Base-by-base conservation (phyloP, 2,113 vertebrate genomes). In the Peromyscus leucopus region DNA sequence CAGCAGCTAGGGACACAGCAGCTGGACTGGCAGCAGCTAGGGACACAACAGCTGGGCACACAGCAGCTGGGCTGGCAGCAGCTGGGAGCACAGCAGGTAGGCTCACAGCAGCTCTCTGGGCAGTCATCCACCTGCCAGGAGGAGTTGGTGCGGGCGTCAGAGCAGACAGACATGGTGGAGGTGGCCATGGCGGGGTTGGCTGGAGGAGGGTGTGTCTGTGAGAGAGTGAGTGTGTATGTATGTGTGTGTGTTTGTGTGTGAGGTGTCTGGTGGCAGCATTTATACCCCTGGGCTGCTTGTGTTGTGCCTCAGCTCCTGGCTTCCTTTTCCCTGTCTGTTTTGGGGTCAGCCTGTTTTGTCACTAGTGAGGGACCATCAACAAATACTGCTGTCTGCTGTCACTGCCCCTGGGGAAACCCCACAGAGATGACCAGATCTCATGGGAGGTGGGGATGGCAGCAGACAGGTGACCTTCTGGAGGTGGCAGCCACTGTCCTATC, bases 91-190 rank as follows among this genome's bases (percentile, higher is more conserved):
- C 78, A 80, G 79, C 79, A n/a, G 51, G 11, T 15, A 2, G 80
- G 57, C 85, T 94, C 22, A 17, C 93, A 94, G 93, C 51, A 74
- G 57, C 72, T 92, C 55, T 92, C 79, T 46, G 84, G 78, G 5
- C 88, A 85, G 82, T 93, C 42, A 2, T 79, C 80, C 82, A 48
- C 79, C 79, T 95, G 89, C 72, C 94, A 91, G 82, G 85, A 83
- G 74, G 89, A 7, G 13, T 79, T 22, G 46, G 61, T 65, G n/a
- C 26, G 26, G 6, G 92, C 19, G 0, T 82, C 72, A 28, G 89
- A 91, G 89, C 89, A 95, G 89, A 78, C 16, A 1, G 91, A 94
- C 87, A 75, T 84, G 76, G 86, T 74, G 76, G 93, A 89, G n/a
- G 90, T 1, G 19, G 83, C 83, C 36, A 17, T 51, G 17, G 21